These are phyloP conservation scores for Pristionchus japonicus DNA, from an alignment of 2,888 invertebrate genomes.

Conservation along the genomic window DNA sequence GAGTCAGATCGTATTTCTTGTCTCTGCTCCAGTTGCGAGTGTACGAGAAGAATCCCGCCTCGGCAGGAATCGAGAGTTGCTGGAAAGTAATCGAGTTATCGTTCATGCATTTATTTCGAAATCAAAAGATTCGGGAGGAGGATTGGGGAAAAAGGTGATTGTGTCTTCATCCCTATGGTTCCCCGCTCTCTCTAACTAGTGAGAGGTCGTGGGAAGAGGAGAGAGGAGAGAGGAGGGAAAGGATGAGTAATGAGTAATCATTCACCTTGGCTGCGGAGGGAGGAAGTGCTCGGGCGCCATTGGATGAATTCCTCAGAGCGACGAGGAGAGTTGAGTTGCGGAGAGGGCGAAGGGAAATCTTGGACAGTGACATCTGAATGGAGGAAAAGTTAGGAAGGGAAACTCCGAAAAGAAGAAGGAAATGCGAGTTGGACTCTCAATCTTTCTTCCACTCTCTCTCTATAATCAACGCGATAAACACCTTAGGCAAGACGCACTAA, in stretches of 20 bases:
- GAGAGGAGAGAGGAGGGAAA: too few species aligned
- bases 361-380: slow-evolving; percentile 43
- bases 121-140: not conserved
- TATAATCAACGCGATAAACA: not conserved
- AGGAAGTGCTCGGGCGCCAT: not conserved
- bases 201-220: too few species aligned
- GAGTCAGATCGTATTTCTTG: slow-evolving; percentile 49
- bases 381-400: too few species aligned
- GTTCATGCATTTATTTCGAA: too few species aligned
- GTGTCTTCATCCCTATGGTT: too few species aligned
- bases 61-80: slow-evolving; percentile 31
- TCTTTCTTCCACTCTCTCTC: slow-evolving; percentile 1
- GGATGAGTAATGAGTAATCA: not conserved
- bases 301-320: not conserved
- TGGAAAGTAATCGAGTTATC: not conserved
- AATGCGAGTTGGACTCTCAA: not conserved
- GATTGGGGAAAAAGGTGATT: too few species aligned
- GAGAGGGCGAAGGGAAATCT: slow-evolving; percentile 41
- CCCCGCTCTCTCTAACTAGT: too few species aligned
- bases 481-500: not conserved
- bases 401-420: too few species aligned
- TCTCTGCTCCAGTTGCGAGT: slow-evolving; percentile 58
- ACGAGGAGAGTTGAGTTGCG: not conserved
- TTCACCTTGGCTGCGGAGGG: not conserved
- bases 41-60: slow-evolving; percentile 53